A percentile compares a stretch with the other conserved stretches of the same genome.
Evolutionary conservation across 2,888 invertebrate species (phyloP).

Genomic region (Diarsia brunnea): DNA sequence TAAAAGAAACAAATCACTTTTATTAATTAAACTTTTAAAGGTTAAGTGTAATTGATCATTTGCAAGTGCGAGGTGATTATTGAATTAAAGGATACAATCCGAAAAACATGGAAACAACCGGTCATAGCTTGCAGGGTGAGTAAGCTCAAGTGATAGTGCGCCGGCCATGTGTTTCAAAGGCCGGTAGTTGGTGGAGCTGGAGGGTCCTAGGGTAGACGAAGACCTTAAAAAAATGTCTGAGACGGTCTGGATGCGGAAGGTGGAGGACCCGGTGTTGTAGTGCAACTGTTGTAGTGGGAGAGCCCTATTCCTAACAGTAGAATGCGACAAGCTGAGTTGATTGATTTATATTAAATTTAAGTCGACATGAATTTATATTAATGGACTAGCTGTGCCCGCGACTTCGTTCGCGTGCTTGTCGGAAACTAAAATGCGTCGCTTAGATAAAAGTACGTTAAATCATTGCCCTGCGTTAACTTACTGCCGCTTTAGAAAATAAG

Average conservation of each 20-base stretch:
- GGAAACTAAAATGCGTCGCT: too few relatives aligned
- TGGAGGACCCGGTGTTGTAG: neutral
- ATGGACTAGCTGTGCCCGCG: too few relatives aligned
- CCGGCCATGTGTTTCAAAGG: neutral
- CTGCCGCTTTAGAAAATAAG: too few relatives aligned
- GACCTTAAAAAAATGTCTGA: too few relatives aligned
- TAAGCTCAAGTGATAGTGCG: neutral
- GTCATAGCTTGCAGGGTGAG: neutral
- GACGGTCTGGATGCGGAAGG: neutral
- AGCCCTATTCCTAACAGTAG: neutral
- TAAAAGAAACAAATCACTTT: slow-evolving; percentile 23
- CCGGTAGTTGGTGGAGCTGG: neutral
- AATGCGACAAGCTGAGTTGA: neutral
- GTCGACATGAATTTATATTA: too few relatives aligned
- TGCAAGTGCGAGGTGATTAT: slow-evolving; percentile 5
- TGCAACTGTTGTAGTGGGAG: neutral
- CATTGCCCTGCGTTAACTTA: too few relatives aligned
- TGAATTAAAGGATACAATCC: neutral
- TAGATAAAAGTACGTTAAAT: too few relatives aligned
- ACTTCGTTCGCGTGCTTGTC: too few relatives aligned
- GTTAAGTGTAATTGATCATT: slow-evolving; percentile 23
- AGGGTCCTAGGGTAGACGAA: neutral
- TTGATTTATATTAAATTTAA: neutral
- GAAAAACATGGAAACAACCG: neutral
- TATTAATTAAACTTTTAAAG: slow-evolving; percentile 26